phyloP scores from a whole-genome alignment of 2,888 invertebrate genomes.

The Sarcophaga caerulescens region DNA sequence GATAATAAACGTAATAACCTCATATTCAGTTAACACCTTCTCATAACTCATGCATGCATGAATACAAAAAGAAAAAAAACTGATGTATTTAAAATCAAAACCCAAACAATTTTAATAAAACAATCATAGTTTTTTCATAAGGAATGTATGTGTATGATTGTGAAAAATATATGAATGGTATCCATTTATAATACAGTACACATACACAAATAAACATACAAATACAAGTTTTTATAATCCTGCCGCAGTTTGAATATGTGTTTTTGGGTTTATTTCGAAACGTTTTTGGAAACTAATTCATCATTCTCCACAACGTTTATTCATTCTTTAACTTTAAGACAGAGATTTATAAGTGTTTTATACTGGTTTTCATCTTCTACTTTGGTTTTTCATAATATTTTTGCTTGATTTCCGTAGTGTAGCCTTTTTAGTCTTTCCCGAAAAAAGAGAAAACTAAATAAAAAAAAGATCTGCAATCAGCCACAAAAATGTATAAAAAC shows the following conservation, averaged over 20 bases:
- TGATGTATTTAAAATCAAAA: conserved; percentile 4
- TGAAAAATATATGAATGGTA: too few species aligned
- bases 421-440: background rate
- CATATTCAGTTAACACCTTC: conserved; percentile 16
- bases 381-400: background rate
- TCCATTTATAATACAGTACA: background rate
- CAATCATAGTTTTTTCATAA: background rate
- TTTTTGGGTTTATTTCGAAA: background rate
- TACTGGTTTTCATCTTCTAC: background rate
- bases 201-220: background rate
- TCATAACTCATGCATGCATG: background rate
- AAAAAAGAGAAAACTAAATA: background rate
- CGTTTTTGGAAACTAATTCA: conserved; percentile 44
- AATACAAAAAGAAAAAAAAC: background rate
- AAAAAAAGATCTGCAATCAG: conserved; percentile 34
- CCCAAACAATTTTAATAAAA: background rate
- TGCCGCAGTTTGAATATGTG: background rate
- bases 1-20: conserved; percentile 3
- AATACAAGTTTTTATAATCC: conserved; percentile 19
- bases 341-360: conserved; percentile 31
- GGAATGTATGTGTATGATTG: too few species aligned
- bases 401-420: background rate
- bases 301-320: conserved; percentile 35
- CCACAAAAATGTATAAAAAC: conserved; percentile 31
- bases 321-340: conserved; percentile 29